Evolutionary conservation across 2,113 vertebrate species (phyloP), one percentile per base, ranked within the genome.

Genomic region (Desmodus rotundus): DNA sequence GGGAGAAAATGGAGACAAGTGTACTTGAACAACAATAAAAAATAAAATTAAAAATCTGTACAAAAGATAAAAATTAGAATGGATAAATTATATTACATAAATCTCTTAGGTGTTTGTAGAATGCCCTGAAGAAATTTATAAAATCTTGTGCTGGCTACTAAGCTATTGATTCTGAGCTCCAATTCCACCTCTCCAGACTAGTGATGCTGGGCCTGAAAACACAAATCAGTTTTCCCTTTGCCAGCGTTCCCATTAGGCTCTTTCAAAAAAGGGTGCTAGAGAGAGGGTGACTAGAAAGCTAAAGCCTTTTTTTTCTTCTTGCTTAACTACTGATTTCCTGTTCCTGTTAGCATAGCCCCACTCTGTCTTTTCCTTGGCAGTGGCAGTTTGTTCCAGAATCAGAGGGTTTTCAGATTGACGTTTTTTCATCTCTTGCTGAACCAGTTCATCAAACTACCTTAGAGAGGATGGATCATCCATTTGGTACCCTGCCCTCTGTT

Each of bases 251-350:
- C 50, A 13, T 26, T 45, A 73, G 50, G 7, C 1, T 72, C 36
- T 63, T 3, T 22, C n/a, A 1, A 50, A 41, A 77, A 17, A 81
- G 24, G 20, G 16, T 0, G 0, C 76, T 28, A 26, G 52, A 56
- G 19, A 65, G 22, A 19, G 4, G 10, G 31, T 0, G 2, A 14
- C 1, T 2, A 19, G 5, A 17, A 78, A 43, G 17, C 22, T 61
- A 12, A 15, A 7, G 52, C 28, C 13, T 26, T 58, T 11, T n/a
- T n/a, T 13, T 65, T 4, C 14, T 63, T 47, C 11, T 28, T 68
- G 17, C 22, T 54, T 47, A 41, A 28, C 38, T 20, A 20, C 70
- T 33, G 33, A 31, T 67, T 87, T 90, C 54, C 58, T 36, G 10
- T 31, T 74, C 61, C 68, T 61, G 26, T 83, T 43, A 58, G 12